Conservation (phyloP, 2,888 invertebrate genomes). For the Hedychridium roseum region DNA sequence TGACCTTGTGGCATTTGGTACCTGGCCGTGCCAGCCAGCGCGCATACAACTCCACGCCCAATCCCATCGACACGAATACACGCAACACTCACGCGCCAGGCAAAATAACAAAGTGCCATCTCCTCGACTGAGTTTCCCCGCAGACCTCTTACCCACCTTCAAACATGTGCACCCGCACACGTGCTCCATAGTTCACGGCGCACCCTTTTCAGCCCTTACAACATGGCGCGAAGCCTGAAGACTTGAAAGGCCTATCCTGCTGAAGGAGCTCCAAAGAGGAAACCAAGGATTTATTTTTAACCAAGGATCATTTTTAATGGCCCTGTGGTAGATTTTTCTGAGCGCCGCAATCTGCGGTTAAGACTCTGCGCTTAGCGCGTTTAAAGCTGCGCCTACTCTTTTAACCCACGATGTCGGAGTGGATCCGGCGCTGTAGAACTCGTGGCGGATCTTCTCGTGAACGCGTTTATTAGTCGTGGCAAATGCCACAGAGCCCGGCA, state of each 20-base stretch:
- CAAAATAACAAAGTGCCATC: slow-evolving; percentile 43
- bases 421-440: no score
- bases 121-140: slow-evolving; percentile 25
- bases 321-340: no score
- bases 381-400: no score
- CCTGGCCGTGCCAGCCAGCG: slow-evolving; percentile 58
- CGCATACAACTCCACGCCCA: slow-evolving; percentile 25
- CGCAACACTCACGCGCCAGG: slow-evolving; percentile 19
- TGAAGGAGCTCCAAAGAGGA: not conserved
- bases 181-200: not conserved
- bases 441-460: slow-evolving; percentile 37
- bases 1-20: slow-evolving; percentile 63
- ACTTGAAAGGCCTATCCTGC: not conserved
- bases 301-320: no score
- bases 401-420: no score
- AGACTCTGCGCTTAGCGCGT: no score
- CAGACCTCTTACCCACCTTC: slow-evolving; percentile 20
- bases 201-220: no score
- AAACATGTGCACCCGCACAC: not conserved
- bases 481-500: slow-evolving; percentile 37
- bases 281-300: no score
- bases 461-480: slow-evolving; percentile 40
- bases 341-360: no score
- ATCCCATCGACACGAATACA: slow-evolving; percentile 17
- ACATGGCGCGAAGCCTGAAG: not conserved